Evolutionary conservation across 2,888 invertebrate species (phyloP), one percentile per base, ranked within the genome.

Genomic region (Leptinotarsa haldemani): DNA sequence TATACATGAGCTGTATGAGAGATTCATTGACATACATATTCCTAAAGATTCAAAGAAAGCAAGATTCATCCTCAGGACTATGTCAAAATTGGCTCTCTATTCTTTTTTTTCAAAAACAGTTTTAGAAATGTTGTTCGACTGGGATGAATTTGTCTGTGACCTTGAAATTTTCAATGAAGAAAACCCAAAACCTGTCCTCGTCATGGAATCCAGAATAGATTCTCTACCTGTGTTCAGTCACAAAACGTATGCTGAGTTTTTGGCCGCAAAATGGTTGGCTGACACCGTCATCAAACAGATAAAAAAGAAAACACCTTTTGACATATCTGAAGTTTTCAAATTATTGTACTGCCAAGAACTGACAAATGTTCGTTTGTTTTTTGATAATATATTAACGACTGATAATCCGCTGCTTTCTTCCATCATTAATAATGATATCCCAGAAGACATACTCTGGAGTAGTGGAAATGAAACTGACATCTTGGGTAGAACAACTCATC

Each of bases 241-340:
- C 15, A 71, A 70, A 69, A 71, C 74, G 25, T 74, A 74, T 48
- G 71, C 74, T 20, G 74, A 74, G 65, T 74, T 69, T 56, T 56
- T 74, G 30, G 69, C 71, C 13, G 74, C 71, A 12, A 63, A 40
- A 16, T 74, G 74, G 74, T 22, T 74, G 16, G 67, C 56, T 15
- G 46, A 63, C 22, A 64, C 40, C 3, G 61, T 47, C 16, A 53
- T 66, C 66, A 71, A 71, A 22, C 74, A 74, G 48, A 22, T 74
- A 48, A 30, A 53, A 2, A 20, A 56, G 18, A 4, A 64, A 66
- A 74, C 74, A 13, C 61, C 67, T 18, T 67, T 66, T 16, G 66
- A 74, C 22, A 25, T 66, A 25, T 12, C n/a, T 1, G 16, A 48
- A 48, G 48, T 69, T 40, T 20, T 71, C 2, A 52, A 64, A 65